Base-by-base conservation (phyloP, 2,888 invertebrate species). In the Xylota segnis region DNA sequence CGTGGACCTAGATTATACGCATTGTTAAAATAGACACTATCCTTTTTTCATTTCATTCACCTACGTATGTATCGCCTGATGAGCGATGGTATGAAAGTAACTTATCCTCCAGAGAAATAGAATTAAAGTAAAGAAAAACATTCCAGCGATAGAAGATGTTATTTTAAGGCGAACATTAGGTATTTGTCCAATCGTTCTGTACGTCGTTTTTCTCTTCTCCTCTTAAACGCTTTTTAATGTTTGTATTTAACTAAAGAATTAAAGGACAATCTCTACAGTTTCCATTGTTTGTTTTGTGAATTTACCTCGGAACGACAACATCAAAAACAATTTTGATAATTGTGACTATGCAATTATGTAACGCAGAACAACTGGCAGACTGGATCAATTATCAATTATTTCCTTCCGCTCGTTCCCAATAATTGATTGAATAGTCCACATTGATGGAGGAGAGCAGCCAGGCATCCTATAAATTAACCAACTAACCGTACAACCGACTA, bases 381-480 rank as follows among this genome's bases (percentile, higher is more conserved):
- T 34, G 14, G 34, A 27, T 58, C 75, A 76, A 76, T 76, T 66
- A 66, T 66, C 75, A 66, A 12, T 63, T 18, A 63, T 54, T 43
- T 54, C 52, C 65, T 56, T 65, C 43, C 54, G 45, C 40, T 58
- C 47, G 12, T 43, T 40, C 27, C 54, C 47, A 76, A 76, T 70
- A 63, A 77, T 77, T 77, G 71, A 77, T 77, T 71, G 37, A 50
- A 52, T 58, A 18, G 27, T 18, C 27, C 27, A 61, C 16, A 59
- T 7, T 37, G 37, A 2, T 37, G 37, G 10, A 47, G 34, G 47
- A 37, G 4, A 54, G 45, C 4, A 16, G 16, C 18, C 37, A 72
- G 61, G 50, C 58, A 81, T 71, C 63, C 75, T 52, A 76, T 82
- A 86, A 81, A 86, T 82, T 76, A 81, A 76, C 81, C 76, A 86